Evolutionary conservation across 2,797 vertebrate genomes (phyloP), one percentile per base, ranked within the genome.

Genomic region (Clarias pachynema): DNA sequence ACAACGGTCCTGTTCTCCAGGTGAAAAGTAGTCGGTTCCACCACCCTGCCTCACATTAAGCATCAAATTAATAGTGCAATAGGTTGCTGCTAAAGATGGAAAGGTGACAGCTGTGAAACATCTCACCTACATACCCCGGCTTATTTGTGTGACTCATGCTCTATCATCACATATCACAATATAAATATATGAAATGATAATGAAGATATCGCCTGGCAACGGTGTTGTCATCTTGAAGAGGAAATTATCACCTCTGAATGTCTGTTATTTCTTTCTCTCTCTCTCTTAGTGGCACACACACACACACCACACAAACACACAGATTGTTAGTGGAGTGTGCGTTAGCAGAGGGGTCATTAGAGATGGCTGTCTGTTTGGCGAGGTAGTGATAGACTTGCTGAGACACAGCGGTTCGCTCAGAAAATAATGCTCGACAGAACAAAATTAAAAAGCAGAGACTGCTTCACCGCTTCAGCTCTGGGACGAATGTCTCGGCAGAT

Each of bases 41-140:
- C 26, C n/a, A 31, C 16, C 92, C 91, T n/a, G 93, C 89, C 91
- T 92, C 92, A 92, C 92, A 92, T 90, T 90, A 8, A 37, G 53
- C 56, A 34, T 77, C 34, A 59, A 77, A 93, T 89, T 94, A 95
- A 95, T 94, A 92, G 93, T 93, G 90, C 93, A 93, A 92, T 91
- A 90, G 93, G 90, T 90, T 90, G 91, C 93, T 92, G 92, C 93
- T 94, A 93, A 91, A 92, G 91, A 82, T 79, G 86, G 89, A 87
- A 93, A 85, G 91, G 90, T 95, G 94, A 95, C 94, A 95, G 93
- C 93, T 93, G 91, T 92, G 91, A 91, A 85, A 26, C 29, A 86
- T 89, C 90, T 91, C 91, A 93, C 93, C 91, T 93, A 89, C 86
- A 87, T 87, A 37, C 78, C 89, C 82, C 31, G 80, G 10, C 63